phyloP scores from a whole-genome alignment of 2,797 vertebrate genomes.

The Neopelma chrysocephalum region DNA sequence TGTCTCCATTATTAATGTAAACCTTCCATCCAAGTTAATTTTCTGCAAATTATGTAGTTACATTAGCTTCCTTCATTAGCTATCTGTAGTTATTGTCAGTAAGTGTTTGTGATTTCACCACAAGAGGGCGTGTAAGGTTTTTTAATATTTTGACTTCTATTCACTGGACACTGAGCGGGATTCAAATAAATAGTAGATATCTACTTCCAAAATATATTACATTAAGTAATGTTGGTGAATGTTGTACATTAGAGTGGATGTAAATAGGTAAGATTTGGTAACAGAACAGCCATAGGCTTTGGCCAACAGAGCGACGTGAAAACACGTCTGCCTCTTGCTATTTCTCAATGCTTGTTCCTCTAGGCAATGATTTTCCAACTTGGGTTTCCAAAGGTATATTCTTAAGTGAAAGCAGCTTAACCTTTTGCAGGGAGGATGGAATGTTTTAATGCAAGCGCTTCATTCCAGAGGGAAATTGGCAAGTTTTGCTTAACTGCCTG shows the following conservation, averaged over 20 bases:
- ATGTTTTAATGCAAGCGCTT: not conserved
- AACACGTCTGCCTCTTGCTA: not conserved
- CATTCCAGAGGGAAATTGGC: not conserved
- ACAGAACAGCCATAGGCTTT: not conserved
- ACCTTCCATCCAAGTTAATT: not conserved
- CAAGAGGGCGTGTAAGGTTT: constrained; percentile 68
- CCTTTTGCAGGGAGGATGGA: not conserved
- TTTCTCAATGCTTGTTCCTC: constrained; percentile 3
- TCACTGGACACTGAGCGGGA: not conserved
- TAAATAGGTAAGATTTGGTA: not conserved
- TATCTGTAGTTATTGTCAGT: not conserved
- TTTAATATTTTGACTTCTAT: constrained; percentile 4
- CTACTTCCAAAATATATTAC: not conserved
- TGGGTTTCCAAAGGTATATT: constrained; percentile 12
- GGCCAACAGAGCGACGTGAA: not conserved
- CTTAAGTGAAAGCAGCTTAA: constrained; percentile 29
- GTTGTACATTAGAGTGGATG: not conserved
- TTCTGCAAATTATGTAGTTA: not conserved
- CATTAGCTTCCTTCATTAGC: not conserved
- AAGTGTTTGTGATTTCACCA: constrained; percentile 17
- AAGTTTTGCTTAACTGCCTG: constrained; percentile 2
- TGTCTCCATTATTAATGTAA: not conserved
- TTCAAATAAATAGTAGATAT: not conserved
- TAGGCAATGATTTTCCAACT: constrained; percentile 1
- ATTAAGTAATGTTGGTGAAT: not conserved